Conservation (phyloP, 1,140 invertebrate species). For the Drusus annulatus region DNA sequence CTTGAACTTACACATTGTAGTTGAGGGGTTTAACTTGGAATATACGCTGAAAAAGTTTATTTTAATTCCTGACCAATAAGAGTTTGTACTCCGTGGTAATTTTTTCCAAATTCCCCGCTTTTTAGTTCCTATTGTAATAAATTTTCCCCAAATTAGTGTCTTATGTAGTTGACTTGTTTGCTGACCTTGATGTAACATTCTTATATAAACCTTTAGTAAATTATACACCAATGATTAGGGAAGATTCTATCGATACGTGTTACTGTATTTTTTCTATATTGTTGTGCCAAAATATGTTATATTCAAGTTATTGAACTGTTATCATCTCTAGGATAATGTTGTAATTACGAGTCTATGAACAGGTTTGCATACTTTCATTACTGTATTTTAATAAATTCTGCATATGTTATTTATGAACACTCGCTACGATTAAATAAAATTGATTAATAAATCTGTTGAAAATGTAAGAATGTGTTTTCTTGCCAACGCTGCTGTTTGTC, state of each 20-base stretch:
- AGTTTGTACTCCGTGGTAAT: no score
- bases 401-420: slow-evolving; percentile 38
- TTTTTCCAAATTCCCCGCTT: no score
- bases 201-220: slow-evolving; percentile 8
- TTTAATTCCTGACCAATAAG: no score
- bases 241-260: slow-evolving; percentile 30
- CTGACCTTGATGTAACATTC: neutral
- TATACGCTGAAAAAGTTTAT: no score
- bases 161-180: neutral
- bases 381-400: slow-evolving; percentile 37
- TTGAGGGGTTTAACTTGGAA: no score
- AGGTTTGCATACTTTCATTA: slow-evolving; percentile 20
- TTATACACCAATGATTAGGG: slow-evolving; percentile 40
- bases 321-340: slow-evolving; percentile 36
- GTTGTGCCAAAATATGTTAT: slow-evolving; percentile 39
- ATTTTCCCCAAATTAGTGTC: no score
- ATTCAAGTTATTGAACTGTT: slow-evolving; percentile 39
- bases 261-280: slow-evolving; percentile 42
- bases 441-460: slow-evolving; percentile 37
- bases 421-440: slow-evolving; percentile 29
- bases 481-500: no score
- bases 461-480: neutral
- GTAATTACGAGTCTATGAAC: slow-evolving; percentile 28
- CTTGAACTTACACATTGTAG: no score
- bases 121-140: no score